Percentiles rank a stretch among this genome's conserved stretches.
Conservation (phyloP, 2,888 invertebrate genomes). For the Teleogryllus oceanicus region DNA sequence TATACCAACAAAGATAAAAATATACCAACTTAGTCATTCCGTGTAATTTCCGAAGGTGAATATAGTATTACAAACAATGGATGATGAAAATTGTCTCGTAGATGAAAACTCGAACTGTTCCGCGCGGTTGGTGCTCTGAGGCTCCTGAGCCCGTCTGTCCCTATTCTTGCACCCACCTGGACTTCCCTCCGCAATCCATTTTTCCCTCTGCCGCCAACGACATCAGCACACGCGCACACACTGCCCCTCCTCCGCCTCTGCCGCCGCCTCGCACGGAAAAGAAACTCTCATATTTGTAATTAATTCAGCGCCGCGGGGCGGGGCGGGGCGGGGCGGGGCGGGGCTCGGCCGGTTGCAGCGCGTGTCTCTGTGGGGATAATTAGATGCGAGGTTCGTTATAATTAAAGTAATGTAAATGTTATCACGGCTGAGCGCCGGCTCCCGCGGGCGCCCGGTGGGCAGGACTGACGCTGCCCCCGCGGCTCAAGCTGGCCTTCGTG, state of each 20-base stretch:
- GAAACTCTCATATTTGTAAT: slow-evolving; percentile 1
- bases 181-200: not conserved
- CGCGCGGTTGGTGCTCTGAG: too few relatives aligned
- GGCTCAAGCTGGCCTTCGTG: too few relatives aligned
- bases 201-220: not conserved
- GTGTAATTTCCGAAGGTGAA: too few relatives aligned
- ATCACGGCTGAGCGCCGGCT: not conserved
- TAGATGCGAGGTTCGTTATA: slow-evolving; percentile 1
- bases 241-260: too few relatives aligned
- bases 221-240: too few relatives aligned
- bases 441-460: not conserved
- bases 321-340: too few relatives aligned
- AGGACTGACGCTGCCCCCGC: not conserved
- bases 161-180: not conserved
- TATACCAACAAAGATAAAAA: too few relatives aligned
- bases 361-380: not conserved
- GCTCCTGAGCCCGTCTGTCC: too few relatives aligned
- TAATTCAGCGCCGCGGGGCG: not conserved
- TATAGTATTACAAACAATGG: too few relatives aligned
- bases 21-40: too few relatives aligned
- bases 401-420: slow-evolving; percentile 2
- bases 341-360: not conserved
- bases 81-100: too few relatives aligned
- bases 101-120: too few relatives aligned
- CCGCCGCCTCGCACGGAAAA: not conserved